Base-by-base conservation (phyloP, 2,797 vertebrate genomes). In the Capromys pilorides region DNA sequence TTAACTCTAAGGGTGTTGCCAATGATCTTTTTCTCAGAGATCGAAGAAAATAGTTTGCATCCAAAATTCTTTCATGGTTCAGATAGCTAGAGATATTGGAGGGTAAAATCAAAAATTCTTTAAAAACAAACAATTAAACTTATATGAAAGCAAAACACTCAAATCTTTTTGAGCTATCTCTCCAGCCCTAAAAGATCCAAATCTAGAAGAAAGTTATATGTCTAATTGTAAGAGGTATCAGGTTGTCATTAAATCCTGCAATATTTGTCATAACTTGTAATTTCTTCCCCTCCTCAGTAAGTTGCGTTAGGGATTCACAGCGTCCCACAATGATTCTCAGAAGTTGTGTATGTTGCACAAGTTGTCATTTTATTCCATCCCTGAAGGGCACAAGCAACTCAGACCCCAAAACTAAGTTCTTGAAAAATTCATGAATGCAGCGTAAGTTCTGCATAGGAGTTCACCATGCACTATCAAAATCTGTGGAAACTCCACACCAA, bases 381-480 rank as follows among this genome's bases (percentile, higher is more conserved):
- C 78, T 85, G 85, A 66, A 73, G 75, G 24, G 28, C n/a, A 95
- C 94, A 89, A 69, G 21, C 49, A 86, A 69, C 82, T 91, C 41
- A 88, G 33, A 78, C 1, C 16, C 90, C n/a, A 66, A 71, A 95
- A 16, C 49, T 78, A 69, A 19, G 41, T 41, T 45, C 24, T 86
- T 57, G 28, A 93, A 62, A 79, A 83, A 39, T 73, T 86, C 9
- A 88, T 91, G 54, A 96, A 86, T 59, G 81, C 86, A 94, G 94
- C 0, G 33, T 59, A 87, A 91, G 54, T 66, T 96, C 14, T 88
- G 1, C 73, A 4, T 67, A 64, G 91, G 39, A 92, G 81, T 39
- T 54, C 19, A 78, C 12, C 57, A 82, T 51, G 19, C 26, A 51
- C 61, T 78, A 33, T 93, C 73, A 81, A 51, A 90, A 93, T 87